These are phyloP conservation scores for Zhuqinia jingwanae DNA, from an alignment of 2,888 invertebrate species.

Conservation along the genomic window DNA sequence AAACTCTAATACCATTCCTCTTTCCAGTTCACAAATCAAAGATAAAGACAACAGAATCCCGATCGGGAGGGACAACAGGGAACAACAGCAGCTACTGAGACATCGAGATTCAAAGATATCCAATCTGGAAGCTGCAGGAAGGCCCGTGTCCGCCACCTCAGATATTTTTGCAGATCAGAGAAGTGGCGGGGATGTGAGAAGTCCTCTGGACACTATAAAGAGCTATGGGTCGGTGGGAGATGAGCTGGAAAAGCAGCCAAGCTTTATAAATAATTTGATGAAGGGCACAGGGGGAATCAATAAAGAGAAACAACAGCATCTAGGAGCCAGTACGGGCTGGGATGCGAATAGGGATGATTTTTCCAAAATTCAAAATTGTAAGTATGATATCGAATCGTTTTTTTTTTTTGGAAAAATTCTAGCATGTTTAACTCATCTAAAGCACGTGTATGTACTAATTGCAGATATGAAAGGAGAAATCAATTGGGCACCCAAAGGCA, in stretches of 20 bases:
- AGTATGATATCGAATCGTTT: slow-evolving; percentile 59
- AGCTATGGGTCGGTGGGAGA: slow-evolving; percentile 77
- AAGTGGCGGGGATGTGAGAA: slow-evolving; percentile 60
- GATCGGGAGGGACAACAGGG: slow-evolving; percentile 76
- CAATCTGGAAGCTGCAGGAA: slow-evolving; percentile 76
- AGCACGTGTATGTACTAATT: neutral
- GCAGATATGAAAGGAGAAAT: slow-evolving; percentile 79
- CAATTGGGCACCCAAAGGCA: slow-evolving; percentile 78
- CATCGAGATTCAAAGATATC: slow-evolving; percentile 79
- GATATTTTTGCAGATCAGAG: slow-evolving; percentile 74
- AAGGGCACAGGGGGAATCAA: slow-evolving; percentile 69
- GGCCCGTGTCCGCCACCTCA: slow-evolving; percentile 78
- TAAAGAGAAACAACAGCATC: slow-evolving; percentile 69
- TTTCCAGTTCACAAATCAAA: slow-evolving; percentile 77
- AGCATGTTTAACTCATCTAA: neutral
- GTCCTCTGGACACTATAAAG: slow-evolving; percentile 76
- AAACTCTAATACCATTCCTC: slow-evolving; percentile 75
- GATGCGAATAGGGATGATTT: slow-evolving; percentile 79
- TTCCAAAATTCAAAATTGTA: slow-evolving; percentile 79
- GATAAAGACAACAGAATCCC: slow-evolving; percentile 77
- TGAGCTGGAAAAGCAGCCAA: slow-evolving; percentile 76
- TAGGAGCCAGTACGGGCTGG: slow-evolving; percentile 72
- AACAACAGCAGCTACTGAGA: slow-evolving; percentile 76
- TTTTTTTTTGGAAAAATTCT: neutral
- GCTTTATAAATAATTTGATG: slow-evolving; percentile 79